Evolutionary conservation across 2,797 vertebrate species (phyloP), one percentile per base, ranked within the genome.

Genomic region (Acrossocheilus fasciatus): DNA sequence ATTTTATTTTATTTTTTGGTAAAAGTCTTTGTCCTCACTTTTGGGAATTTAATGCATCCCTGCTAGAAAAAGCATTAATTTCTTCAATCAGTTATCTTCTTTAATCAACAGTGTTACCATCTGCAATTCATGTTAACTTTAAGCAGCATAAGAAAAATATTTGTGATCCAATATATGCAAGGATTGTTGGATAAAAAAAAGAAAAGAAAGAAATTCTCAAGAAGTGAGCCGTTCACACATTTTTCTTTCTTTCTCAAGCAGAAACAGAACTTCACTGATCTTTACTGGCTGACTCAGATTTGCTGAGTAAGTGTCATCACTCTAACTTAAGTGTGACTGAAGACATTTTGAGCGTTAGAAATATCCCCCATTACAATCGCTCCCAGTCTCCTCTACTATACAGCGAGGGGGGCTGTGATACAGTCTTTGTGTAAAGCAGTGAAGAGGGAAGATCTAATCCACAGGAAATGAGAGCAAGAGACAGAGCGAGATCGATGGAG

Each of bases 391-490:
- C 36, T 20, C 23, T 43, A 14, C 6, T 57, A 64, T 64, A 30
- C 45, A 69, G 59, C 0, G 34, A 84, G 47, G 3, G 6, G 62
- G 52, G 34, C 34, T 68, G 59, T 30, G 83, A 54, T 39, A 68
- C 41, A 74, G n/a, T 66, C 72, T 76, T 50, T 52, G n/a, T 78
- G 64, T 74, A 62, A 66, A 75, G 57, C 72, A 47, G 62, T 78
- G 83, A 70, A 75, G 54, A 86, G 26, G 72, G 45, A 86, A 81
- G n/a, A 45, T 74, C 45, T 57, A 87, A 83, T 77, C 74, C 74
- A 26, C 41, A 79, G 47, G 54, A 77, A 83, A 78, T 83, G 64
- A 85, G 66, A 59, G 50, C 11, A 50, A 45, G 66, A 85, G 36
- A 79, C 83, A 85, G 50, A 85, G n/a, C 15, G 66, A 72, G 73